Evolutionary conservation across 2,797 vertebrate genomes (phyloP).

Genomic region (Linurgus olivaceus): DNA sequence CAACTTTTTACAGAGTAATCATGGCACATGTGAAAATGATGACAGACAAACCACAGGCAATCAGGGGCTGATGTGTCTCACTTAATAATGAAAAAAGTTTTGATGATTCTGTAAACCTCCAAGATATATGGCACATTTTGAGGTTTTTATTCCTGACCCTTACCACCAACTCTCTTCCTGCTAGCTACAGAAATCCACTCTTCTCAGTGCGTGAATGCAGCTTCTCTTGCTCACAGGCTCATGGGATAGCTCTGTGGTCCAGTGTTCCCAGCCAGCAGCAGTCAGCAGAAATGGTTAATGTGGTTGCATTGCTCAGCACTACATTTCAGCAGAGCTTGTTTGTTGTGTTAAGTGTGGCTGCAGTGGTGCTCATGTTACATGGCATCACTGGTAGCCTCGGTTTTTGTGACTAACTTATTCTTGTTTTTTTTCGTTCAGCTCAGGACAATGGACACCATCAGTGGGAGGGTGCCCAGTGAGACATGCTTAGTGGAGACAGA

Average conservation of each 20-base stretch:
- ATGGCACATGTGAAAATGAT: background rate
- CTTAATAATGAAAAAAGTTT: background rate
- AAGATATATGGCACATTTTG: background rate
- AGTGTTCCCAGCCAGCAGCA: background rate
- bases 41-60: slow-evolving; percentile 11
- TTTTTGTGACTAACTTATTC: background rate
- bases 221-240: background rate
- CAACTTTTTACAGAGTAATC: background rate
- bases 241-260: background rate
- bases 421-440: background rate
- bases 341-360: background rate
- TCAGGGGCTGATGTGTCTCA: background rate
- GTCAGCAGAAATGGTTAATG: slow-evolving; percentile 61
- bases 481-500: background rate
- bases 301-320: slow-evolving; percentile 24
- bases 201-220: background rate
- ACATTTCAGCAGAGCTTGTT: background rate
- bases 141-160: slow-evolving; percentile 17
- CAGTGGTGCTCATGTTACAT: background rate
- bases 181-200: background rate
- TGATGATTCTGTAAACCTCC: slow-evolving; percentile 28
- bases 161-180: background rate
- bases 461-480: background rate
- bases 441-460: background rate
- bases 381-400: background rate